Base-by-base conservation (phyloP, 2,888 invertebrate species). In the Anagyrus pseudococci region DNA sequence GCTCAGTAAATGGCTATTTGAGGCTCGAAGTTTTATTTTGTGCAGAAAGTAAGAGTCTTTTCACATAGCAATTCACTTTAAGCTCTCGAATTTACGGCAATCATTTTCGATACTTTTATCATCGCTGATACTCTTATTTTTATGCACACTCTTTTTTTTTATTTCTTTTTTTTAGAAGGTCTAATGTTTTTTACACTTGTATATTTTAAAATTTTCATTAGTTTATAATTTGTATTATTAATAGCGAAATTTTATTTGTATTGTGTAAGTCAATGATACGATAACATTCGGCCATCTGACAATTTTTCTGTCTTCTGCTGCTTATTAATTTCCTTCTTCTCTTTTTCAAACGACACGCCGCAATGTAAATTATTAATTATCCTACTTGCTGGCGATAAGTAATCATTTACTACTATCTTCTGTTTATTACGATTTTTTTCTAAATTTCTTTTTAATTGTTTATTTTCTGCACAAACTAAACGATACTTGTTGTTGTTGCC, bases 391-490 rank as follows among this genome's bases (percentile, higher is more conserved):
- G 56, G 60, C 54, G 61, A 61, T 37, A 43, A 57, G 41, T 47
- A 37, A 52, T 15, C n/a, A 58, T 44, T 37, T 17, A 52, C 23
- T 64, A 48, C 44, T 53, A 33, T 23, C 23, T 46, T 20, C 20
- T 46, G 2, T 47, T 7, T 47, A 47, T 22, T 15, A 23, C 13
- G 8, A 25, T 23, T 47, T 25, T 22, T 44, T 47, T 29, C 22
- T 29, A 26, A 4, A 4, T 49, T 17, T 58, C 49, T 54, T 58
- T 62, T 54, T 62, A 4, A 8, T n/a, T 58, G 15, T 64, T 78
- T 77, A 77, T 78, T 80, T 79, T 80, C 78, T 80, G 80, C 80
- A 78, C 78, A 80, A 80, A 80, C 78, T 80, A 79, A 80, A 77
- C 76, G 71, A 76, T 78, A 77, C 76, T 77, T 64, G 59, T 67